Conservation (phyloP, 2,113 vertebrate genomes). For the Macquaria australasica region DNA sequence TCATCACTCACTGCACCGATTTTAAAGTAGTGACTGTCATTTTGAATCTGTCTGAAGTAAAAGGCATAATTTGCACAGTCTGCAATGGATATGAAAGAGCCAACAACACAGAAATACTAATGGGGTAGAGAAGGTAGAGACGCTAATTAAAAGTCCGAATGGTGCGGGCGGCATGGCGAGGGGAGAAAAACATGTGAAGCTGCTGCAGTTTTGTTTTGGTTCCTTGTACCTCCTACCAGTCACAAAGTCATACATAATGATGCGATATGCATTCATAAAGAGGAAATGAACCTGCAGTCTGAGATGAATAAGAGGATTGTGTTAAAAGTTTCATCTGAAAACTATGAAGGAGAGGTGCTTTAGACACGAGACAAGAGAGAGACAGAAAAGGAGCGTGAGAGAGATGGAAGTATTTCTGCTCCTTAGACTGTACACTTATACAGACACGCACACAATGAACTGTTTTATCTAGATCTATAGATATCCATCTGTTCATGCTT, state of each 20-base stretch:
- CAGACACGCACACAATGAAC: not conserved
- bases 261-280: slow-evolving; percentile 40
- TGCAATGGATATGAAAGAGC: slow-evolving; percentile 9
- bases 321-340: slow-evolving; percentile 43
- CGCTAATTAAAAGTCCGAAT: slow-evolving; percentile 38
- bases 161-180: not conserved
- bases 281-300: slow-evolving; percentile 14
- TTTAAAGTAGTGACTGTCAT: not conserved
- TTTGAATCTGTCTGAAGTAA: not conserved
- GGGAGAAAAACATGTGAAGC: slow-evolving; percentile 7
- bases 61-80: not conserved
- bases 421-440: not conserved
- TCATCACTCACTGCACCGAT: not conserved
- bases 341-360: slow-evolving; percentile 3
- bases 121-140: not conserved
- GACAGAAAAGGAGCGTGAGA: no score
- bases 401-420: not conserved
- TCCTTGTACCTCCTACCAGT: slow-evolving; percentile 3
- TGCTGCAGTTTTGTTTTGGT: slow-evolving; percentile 28
- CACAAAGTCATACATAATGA: slow-evolving; percentile 36
- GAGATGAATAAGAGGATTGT: slow-evolving; percentile 1
- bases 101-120: slow-evolving; percentile 11
- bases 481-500: not conserved
- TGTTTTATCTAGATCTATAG: not conserved
- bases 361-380: not conserved